These are phyloP conservation scores for Chrysemys picta DNA, from an alignment of 2,113 vertebrate genomes.

Conservation along the genomic window DNA sequence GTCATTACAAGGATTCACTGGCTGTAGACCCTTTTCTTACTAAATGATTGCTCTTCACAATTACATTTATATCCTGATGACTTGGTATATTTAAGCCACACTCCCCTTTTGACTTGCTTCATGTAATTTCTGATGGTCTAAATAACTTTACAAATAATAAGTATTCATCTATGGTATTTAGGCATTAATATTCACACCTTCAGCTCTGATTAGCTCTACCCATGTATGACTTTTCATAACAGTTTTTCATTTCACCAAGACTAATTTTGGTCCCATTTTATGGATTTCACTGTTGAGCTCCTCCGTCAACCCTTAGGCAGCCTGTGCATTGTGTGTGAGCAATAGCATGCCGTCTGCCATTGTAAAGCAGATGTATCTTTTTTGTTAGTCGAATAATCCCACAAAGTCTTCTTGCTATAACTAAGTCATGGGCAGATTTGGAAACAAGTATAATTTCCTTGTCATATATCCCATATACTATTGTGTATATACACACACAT, in stretches of 20 bases:
- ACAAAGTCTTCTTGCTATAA: background rate
- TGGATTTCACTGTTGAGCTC: background rate
- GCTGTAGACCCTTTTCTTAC: background rate
- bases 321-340: background rate
- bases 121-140: background rate
- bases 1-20: background rate
- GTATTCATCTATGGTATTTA: background rate
- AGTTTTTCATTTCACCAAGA: background rate
- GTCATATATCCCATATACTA: no score
- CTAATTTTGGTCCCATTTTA: background rate
- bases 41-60: background rate
- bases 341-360: background rate
- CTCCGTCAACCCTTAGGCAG: background rate
- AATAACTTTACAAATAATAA: background rate
- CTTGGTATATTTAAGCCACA: background rate
- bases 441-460: background rate
- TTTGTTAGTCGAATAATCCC: slow-evolving; percentile 3
- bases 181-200: background rate
- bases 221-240: background rate
- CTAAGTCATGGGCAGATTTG: background rate
- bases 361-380: background rate
- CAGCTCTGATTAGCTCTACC: background rate
- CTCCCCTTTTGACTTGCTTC: background rate
- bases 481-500: no score
- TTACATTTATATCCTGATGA: background rate